phyloP scores from a whole-genome alignment of 2,113 vertebrate genomes.

The Sylvilagus bachmani region DNA sequence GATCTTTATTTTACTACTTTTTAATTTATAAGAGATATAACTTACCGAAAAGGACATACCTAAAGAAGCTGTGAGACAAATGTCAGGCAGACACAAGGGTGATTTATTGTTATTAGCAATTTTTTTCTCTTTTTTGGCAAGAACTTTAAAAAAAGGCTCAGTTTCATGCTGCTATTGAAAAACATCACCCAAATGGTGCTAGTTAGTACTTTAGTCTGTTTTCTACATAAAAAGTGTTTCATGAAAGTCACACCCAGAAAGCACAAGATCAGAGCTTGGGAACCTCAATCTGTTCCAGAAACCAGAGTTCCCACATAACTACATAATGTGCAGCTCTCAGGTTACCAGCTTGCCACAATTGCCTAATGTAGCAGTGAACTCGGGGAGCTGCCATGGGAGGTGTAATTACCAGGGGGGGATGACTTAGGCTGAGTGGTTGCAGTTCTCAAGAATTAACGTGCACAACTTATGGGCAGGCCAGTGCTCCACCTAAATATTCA shows the following conservation, averaged over 20 bases:
- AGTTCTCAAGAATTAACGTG: constrained; percentile 27
- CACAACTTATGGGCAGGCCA: background rate
- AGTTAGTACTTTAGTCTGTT: constrained; percentile 67
- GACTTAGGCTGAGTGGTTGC: constrained; percentile 63
- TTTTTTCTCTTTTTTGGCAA: constrained; percentile 57
- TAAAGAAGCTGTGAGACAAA: constrained; percentile 29
- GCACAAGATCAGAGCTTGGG: constrained; percentile 83
- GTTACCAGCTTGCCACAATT: constrained; percentile 85
- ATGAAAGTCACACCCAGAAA: constrained; percentile 81
- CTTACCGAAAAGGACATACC: constrained; percentile 35
- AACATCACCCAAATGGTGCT: constrained; percentile 69
- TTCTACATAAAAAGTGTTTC: constrained; percentile 65
- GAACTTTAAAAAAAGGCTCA: constrained; percentile 61
- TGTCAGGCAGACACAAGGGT: background rate
- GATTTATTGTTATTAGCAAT: constrained; percentile 49
- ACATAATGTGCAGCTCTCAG: constrained; percentile 80
- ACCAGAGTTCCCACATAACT: constrained; percentile 87
- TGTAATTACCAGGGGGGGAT: constrained; percentile 70
- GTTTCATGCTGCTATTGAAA: constrained; percentile 65
- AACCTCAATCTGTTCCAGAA: constrained; percentile 86
- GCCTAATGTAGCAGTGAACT: constrained; percentile 77
- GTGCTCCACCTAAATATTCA: background rate
- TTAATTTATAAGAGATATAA: background rate
- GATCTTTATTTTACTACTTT: constrained; percentile 12
- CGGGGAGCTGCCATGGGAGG: constrained; percentile 61